These are phyloP conservation scores for Rhinolophus sinicus DNA, from an alignment of 2,113 vertebrate genomes.

Conservation along the genomic window DNA sequence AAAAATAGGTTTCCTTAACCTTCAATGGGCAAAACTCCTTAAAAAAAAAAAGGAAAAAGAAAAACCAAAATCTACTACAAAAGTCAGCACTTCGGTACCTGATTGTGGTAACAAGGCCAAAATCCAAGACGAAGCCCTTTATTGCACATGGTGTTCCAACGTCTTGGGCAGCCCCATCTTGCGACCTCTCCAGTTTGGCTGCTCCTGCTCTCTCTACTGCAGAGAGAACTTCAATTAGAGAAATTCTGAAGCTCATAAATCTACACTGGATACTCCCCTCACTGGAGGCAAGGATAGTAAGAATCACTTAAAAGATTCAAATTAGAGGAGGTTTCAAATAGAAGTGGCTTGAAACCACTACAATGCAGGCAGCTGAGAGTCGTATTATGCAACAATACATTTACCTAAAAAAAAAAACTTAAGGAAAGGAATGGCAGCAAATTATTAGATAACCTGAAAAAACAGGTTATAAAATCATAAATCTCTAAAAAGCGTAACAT, in stretches of 20 bases:
- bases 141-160: slow-evolving; percentile 80
- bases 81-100: slow-evolving; percentile 82
- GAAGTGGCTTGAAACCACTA: slow-evolving; percentile 69
- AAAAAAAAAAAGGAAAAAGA: slow-evolving; percentile 53
- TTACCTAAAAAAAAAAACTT: slow-evolving; percentile 47
- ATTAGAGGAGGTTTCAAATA: slow-evolving; percentile 67
- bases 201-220: slow-evolving; percentile 83
- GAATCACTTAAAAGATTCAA: slow-evolving; percentile 68
- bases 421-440: slow-evolving; percentile 69
- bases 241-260: slow-evolving; percentile 76
- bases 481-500: slow-evolving; percentile 54
- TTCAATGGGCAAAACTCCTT: slow-evolving; percentile 70
- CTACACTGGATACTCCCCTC: slow-evolving; percentile 80
- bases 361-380: slow-evolving; percentile 72
- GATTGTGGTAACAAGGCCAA: slow-evolving; percentile 80
- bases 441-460: slow-evolving; percentile 62
- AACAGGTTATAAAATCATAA: slow-evolving; percentile 45
- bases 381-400: slow-evolving; percentile 51
- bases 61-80: slow-evolving; percentile 76
- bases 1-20: slow-evolving; percentile 74
- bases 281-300: slow-evolving; percentile 72
- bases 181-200: slow-evolving; percentile 81
- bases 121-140: slow-evolving; percentile 82
- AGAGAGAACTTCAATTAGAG: slow-evolving; percentile 84
- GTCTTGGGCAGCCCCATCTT: slow-evolving; percentile 79